Percentiles rank a stretch among this genome's conserved stretches.
These are phyloP conservation scores for Machaerirhynchus nigripectus DNA, from an alignment of 2,113 vertebrate species.

Conservation along the genomic window DNA sequence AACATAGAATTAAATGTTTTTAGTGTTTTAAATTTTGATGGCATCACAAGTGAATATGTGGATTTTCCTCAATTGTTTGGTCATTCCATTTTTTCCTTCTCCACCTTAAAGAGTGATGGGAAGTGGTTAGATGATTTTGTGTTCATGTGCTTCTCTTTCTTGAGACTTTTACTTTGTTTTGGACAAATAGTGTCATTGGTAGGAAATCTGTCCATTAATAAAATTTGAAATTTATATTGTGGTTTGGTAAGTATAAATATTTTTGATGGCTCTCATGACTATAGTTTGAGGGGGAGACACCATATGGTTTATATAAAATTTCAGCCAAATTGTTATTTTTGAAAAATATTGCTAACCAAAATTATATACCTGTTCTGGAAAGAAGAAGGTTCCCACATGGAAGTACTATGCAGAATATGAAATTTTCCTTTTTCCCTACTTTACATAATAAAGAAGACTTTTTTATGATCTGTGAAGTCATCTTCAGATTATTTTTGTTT, in stretches of 20 bases:
- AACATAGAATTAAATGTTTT: not conserved
- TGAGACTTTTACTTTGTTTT: not conserved
- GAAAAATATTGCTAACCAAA: not conserved
- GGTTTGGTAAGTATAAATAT: not conserved
- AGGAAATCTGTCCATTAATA: not conserved
- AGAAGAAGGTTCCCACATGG: not conserved
- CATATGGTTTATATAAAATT: not conserved
- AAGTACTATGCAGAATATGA: not conserved
- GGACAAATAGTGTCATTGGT: not conserved
- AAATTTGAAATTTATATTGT: not conserved
- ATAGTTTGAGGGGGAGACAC: not conserved
- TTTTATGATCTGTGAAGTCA: not conserved
- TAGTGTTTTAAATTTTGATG: not conserved
- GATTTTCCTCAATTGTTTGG: not conserved
- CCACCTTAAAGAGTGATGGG: not conserved
- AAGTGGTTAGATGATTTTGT: not conserved
- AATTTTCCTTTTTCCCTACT: not conserved
- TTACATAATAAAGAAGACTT: not conserved
- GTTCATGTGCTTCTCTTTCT: not conserved
- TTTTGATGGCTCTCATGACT: not conserved
- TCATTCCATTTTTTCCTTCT: not conserved
- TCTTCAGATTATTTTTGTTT: not conserved
- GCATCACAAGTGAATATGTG: not conserved
- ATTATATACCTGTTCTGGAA: not conserved
- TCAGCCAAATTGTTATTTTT: not conserved